Percentiles rank a stretch among this genome's conserved stretches.
These are phyloP conservation scores for Elgaria multicarinata DNA, from an alignment of 2,113 vertebrate species.

Conservation along the genomic window DNA sequence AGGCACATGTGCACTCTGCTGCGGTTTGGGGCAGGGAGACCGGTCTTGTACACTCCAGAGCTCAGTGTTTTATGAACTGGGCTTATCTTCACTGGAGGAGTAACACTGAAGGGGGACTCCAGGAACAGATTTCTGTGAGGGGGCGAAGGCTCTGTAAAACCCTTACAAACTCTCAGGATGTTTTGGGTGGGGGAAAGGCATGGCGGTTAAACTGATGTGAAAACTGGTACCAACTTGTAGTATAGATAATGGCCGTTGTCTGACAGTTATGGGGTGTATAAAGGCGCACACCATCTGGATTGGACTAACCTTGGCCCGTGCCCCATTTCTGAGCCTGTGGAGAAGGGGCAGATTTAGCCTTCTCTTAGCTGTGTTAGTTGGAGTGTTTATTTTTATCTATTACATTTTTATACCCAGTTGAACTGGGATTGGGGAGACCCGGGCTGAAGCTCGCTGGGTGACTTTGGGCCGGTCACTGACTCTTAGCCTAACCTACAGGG, in stretches of 20 bases:
- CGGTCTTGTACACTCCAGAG: rapidly evolving
- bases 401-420: too few species aligned
- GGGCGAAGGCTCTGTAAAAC: not conserved
- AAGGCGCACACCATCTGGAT: not conserved
- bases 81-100: not conserved
- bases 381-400: too few species aligned
- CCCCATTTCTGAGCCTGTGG: not conserved
- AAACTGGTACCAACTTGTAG: not conserved
- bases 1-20: rapidly evolving
- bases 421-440: too few species aligned
- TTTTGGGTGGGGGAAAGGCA: not conserved
- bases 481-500: too few species aligned
- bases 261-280: not conserved
- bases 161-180: not conserved
- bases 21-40: rapidly evolving
- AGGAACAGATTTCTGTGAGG: not conserved
- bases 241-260: not conserved
- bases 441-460: too few species aligned
- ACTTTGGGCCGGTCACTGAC: too few species aligned
- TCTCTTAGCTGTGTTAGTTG: not conserved
- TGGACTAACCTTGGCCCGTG: not conserved
- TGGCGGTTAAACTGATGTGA: not conserved
- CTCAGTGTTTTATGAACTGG: too few species aligned
- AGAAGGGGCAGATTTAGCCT: not conserved
- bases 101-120: not conserved